Percentiles rank a stretch among this genome's conserved stretches.
phyloP scores from a whole-genome alignment of 2,113 vertebrate species.

The Myocastor coypus region DNA sequence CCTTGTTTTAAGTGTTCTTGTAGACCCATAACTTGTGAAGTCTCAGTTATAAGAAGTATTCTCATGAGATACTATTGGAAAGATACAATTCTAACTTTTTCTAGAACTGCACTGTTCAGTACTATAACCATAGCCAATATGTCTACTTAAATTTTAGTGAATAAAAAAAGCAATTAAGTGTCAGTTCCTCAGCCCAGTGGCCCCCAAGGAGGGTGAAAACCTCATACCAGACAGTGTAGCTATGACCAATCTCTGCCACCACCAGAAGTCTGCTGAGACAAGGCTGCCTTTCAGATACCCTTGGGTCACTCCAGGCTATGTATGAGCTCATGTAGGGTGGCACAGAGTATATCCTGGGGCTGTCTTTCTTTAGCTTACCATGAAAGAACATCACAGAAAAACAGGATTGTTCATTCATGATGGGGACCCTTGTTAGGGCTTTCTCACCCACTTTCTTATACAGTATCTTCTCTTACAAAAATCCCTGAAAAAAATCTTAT shows the following conservation, averaged over 20 bases:
- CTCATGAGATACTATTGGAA: not conserved
- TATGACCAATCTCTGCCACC: not conserved
- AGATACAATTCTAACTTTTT: not conserved
- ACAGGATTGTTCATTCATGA: not conserved
- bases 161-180: not conserved
- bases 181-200: not conserved
- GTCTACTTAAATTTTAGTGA: not conserved
- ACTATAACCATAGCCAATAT: accelerated
- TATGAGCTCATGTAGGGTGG: not conserved
- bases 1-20: not conserved
- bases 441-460: not conserved
- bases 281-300: not conserved
- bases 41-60: not conserved
- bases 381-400: not conserved
- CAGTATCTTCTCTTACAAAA: not conserved
- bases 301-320: not conserved
- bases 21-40: not conserved
- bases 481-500: not conserved
- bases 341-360: not conserved
- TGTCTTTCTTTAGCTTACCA: not conserved
- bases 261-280: not conserved
- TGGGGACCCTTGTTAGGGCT: not conserved
- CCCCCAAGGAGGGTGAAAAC: not conserved
- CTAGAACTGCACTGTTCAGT: not conserved
- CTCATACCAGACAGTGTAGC: too few species aligned